Evolutionary conservation across 2,113 vertebrate genomes (phyloP).

Genomic region (Clarias macrocephalus): DNA sequence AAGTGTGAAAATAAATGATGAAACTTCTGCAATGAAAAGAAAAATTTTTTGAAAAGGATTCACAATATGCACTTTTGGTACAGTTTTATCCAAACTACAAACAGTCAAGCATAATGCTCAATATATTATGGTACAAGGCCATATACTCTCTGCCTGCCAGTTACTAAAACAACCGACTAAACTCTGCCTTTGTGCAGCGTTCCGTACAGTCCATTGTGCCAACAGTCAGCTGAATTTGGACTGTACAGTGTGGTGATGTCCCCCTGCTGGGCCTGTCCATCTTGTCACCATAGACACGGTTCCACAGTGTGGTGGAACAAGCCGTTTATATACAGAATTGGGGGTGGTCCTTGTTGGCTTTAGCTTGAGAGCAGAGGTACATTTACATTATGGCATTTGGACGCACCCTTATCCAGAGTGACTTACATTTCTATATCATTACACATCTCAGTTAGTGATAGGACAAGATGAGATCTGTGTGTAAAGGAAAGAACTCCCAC

Average conservation of each 20-base stretch:
- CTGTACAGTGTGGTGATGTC: background rate
- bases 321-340: background rate
- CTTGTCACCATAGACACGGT: background rate
- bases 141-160: background rate
- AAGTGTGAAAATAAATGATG: background rate
- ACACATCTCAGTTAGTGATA: too few species aligned
- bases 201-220: background rate
- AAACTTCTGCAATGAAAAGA: background rate
- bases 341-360: too few species aligned
- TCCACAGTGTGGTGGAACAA: background rate
- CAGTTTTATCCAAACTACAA: background rate
- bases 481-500: too few species aligned
- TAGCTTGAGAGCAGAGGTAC: too few species aligned
- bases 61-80: background rate
- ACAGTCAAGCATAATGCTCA: background rate
- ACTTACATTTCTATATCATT: too few species aligned
- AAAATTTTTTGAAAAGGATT: background rate
- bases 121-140: background rate
- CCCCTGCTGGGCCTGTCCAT: background rate
- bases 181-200: background rate
- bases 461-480: too few species aligned
- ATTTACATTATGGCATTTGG: too few species aligned
- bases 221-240: constrained; percentile 1
- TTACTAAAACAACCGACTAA: background rate
- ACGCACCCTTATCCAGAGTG: too few species aligned